These are phyloP conservation scores for Ctenochaetus hawaiiensis DNA, from an alignment of 2,797 vertebrate species.

Conservation along the genomic window DNA sequence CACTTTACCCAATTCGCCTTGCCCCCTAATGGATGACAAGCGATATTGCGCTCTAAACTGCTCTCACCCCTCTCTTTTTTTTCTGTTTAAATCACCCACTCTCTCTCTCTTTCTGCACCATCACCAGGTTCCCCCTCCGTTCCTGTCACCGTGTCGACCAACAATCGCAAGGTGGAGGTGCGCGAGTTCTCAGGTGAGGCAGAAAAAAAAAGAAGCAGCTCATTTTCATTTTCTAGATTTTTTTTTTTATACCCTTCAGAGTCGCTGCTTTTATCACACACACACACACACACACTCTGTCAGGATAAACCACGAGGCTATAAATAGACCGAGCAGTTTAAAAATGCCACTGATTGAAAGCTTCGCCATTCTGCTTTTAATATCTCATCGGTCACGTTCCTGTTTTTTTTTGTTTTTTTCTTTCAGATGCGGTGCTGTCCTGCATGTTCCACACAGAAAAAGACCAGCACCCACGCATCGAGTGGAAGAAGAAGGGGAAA, in stretches of 20 bases:
- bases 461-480: slow-evolving; percentile 88
- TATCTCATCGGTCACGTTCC: slow-evolving; percentile 35
- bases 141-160: slow-evolving; percentile 78
- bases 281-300: not conserved
- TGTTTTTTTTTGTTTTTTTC: no score
- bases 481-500: slow-evolving; percentile 93
- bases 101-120: not conserved
- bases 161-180: slow-evolving; percentile 76
- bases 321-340: slow-evolving; percentile 61
- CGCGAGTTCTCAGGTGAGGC: slow-evolving; percentile 77
- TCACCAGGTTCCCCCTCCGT: slow-evolving; percentile 63
- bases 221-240: not conserved
- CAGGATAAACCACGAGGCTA: slow-evolving; percentile 47
- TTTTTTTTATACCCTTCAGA: not conserved
- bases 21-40: slow-evolving; percentile 67
- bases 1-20: slow-evolving; percentile 64
- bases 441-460: slow-evolving; percentile 88
- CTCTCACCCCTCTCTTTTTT: slow-evolving; percentile 26
- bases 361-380: slow-evolving; percentile 38
- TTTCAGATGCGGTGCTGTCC: slow-evolving; percentile 89
- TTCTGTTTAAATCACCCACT: not conserved
- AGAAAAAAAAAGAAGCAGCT: not conserved
- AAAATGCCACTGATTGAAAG: slow-evolving; percentile 46
- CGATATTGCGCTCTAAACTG: slow-evolving; percentile 48
- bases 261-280: not conserved